phyloP scores from a whole-genome alignment of 2,888 invertebrate species.

The Anagyrus pseudococci region DNA sequence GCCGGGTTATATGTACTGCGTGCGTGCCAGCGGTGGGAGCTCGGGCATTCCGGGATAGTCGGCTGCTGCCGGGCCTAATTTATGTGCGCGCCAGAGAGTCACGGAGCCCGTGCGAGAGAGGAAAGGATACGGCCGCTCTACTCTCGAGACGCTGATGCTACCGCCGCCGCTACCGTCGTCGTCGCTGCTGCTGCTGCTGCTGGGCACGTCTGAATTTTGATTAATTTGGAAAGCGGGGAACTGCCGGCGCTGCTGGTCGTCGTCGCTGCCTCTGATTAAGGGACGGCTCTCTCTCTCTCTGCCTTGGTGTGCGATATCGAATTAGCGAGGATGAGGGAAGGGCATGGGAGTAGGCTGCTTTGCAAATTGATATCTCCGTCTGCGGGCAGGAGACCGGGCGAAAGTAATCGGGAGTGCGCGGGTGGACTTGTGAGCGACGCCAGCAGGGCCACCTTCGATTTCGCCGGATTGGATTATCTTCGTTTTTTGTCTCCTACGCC shows the following conservation, averaged over 20 bases:
- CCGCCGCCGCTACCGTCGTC: neutral
- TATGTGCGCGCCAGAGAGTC: constrained; percentile 27
- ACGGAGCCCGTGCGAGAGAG: no score
- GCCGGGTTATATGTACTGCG: neutral
- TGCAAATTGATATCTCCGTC: no score
- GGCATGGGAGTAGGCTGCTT: neutral
- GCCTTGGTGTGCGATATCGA: no score
- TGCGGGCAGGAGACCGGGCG: neutral
- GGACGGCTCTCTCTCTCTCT: no score
- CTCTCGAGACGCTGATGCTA: constrained; percentile 26
- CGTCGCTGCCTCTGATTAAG: constrained; percentile 18
- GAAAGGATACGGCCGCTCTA: constrained; percentile 23
- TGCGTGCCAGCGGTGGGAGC: neutral
- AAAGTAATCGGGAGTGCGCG: constrained; percentile 17
- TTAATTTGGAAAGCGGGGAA: constrained; percentile 22
- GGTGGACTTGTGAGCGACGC: no score
- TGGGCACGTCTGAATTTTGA: constrained; percentile 32
- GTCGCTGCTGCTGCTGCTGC: no score
- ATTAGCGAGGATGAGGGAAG: neutral
- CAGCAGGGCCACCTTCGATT: no score
- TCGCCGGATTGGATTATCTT: no score
- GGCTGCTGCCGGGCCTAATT: constrained; percentile 23
- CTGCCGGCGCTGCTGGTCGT: neutral
- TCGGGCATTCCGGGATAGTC: neutral
- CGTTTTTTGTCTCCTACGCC: no score